Evolutionary conservation across 2,888 invertebrate genomes (phyloP), one percentile per base, ranked within the genome.

Genomic region (Ophion costatus): DNA sequence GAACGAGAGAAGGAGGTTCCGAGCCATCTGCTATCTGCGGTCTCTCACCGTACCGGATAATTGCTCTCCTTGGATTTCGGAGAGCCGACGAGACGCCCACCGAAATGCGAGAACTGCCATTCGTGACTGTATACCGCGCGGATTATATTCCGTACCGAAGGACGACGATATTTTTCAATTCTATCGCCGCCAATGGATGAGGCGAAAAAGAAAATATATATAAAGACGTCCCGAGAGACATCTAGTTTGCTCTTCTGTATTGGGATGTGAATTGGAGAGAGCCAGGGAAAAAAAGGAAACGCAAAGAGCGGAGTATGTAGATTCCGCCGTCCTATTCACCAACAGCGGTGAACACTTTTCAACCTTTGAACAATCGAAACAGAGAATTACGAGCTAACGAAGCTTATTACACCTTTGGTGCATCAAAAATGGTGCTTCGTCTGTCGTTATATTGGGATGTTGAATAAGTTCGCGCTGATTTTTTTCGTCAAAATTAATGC

Each of bases 41-140:
- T 38, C 73, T 73, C 38, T 63, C 20, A 7, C 11, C 71, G 66
- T 24, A 61, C 42, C 59, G 74, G 73, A 75, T 86, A 86, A 86
- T 84, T 86, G 82, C 84, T 84, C 82, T 82, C 80, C 80, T 80
- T 66, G 84, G 75, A 86, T 84, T 86, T 84, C 45, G 74, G 74
- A 69, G 70, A 57, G 61, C 63, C 64, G 63, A 69, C 70, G 67
- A 69, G 79, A 84, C 86, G 86, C 86, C 86, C 84, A 83, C 80
- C 75, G 82, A 84, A 83, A 82, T 78, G 69, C 82, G 70, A 85
- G 64, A 64, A 66, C 51, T 57, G 51, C 77, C 63, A 69, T 57
- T 64, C 63, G 63, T 51, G 64, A 42, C 17, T 17, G 64, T 45
- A 69, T 20, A 42, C 42, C 42, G 20, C 42, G 20, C 38, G 20